A percentile compares a stretch with the other conserved stretches of the same genome.
These are phyloP conservation scores for Clarias magur DNA, from an alignment of 2,113 vertebrate genomes.

Conservation along the genomic window DNA sequence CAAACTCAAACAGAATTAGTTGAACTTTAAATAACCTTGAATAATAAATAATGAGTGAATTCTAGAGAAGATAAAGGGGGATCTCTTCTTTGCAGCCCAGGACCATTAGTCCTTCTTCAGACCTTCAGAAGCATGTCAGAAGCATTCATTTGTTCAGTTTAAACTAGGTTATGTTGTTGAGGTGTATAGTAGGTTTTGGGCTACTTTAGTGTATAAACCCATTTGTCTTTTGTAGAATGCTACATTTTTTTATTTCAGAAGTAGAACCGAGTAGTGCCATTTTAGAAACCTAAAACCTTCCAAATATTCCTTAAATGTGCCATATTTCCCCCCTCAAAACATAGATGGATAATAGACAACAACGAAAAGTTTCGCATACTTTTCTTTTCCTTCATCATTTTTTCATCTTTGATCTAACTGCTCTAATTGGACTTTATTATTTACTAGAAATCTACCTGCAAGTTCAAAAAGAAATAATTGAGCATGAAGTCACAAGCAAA, in stretches of 20 bases:
- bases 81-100: not conserved
- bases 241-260: not conserved
- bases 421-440: not conserved
- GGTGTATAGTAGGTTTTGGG: not conserved
- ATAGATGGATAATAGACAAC: constrained; percentile 43
- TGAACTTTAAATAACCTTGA: constrained; percentile 2
- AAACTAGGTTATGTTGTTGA: not conserved
- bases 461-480: not conserved
- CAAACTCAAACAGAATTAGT: constrained; percentile 17
- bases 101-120: not conserved
- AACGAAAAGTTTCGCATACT: not conserved
- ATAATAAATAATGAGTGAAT: not conserved
- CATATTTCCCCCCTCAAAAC: not conserved
- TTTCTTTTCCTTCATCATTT: not conserved
- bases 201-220: too few species aligned
- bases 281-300: not conserved
- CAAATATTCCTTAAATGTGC: not conserved
- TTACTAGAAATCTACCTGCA: not conserved
- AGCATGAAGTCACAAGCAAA: not conserved
- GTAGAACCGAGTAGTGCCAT: not conserved
- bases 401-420: constrained; percentile 1
- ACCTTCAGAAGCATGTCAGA: not conserved
- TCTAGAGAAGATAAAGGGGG: not conserved
- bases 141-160: not conserved
- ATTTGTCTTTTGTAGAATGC: not conserved